Percentiles rank a stretch among this genome's conserved stretches.
Evolutionary conservation across 2,888 invertebrate species (phyloP).

Genomic region (Plusia festucae): DNA sequence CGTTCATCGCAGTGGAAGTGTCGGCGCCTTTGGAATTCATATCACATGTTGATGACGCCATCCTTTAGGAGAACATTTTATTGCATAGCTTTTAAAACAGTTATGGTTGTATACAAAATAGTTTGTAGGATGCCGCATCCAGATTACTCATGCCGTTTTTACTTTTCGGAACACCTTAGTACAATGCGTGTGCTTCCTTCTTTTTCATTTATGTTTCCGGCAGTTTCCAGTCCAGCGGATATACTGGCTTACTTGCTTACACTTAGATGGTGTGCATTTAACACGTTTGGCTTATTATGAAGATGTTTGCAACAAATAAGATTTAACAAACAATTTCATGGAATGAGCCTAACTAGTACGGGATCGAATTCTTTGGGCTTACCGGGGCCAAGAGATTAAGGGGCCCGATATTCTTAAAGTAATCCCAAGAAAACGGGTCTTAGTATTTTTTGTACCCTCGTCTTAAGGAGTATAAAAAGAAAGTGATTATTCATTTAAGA

Average conservation of each 20-base stretch:
- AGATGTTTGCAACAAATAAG: constrained; percentile 44
- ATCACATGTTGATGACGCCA: constrained; percentile 63
- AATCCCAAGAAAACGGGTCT: constrained; percentile 66
- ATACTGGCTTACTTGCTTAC: constrained; percentile 26
- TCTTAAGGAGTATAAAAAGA: constrained; percentile 38
- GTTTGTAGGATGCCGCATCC: constrained; percentile 49
- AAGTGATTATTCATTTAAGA: constrained; percentile 48
- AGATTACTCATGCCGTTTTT: constrained; percentile 43
- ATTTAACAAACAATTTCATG: constrained; percentile 36
- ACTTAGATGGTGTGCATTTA: constrained; percentile 27
- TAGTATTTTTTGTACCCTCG: constrained; percentile 56
- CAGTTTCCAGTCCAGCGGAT: constrained; percentile 37
- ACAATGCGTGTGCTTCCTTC: constrained; percentile 45
- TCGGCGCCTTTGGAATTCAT: constrained; percentile 68
- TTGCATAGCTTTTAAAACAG: constrained; percentile 61
- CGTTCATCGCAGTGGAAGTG: constrained; percentile 56
- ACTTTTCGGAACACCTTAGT: constrained; percentile 37
- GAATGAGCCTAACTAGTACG: constrained; percentile 27
- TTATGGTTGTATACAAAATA: constrained; percentile 48
- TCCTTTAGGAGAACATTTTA: constrained; percentile 45
- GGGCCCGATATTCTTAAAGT: constrained; percentile 51
- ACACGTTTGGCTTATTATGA: constrained; percentile 32
- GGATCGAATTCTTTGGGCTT: constrained; percentile 39
- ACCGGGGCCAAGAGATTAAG: constrained; percentile 69
- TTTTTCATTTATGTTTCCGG: constrained; percentile 46